Conservation (phyloP, 2,113 vertebrate genomes). For the Equus przewalskii region DNA sequence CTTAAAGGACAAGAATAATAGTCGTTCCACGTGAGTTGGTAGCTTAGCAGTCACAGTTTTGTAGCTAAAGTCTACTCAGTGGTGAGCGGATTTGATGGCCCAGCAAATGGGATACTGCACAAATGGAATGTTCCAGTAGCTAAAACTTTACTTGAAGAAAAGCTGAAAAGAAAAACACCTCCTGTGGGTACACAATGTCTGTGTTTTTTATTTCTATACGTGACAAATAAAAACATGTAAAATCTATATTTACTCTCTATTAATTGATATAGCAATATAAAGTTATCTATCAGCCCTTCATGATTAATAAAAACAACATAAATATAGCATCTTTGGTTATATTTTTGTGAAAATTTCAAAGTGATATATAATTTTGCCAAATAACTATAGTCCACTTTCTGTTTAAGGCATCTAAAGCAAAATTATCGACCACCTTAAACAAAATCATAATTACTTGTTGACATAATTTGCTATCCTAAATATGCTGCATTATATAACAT, state of each 20-base stretch:
- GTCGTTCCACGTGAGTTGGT: not conserved
- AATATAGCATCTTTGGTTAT: not conserved
- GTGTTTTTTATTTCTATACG: not conserved
- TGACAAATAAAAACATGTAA: not conserved
- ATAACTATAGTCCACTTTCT: not conserved
- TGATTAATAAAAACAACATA: not conserved
- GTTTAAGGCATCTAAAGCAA: not conserved
- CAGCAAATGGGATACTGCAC: not conserved
- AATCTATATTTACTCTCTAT: not conserved
- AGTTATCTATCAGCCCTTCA: not conserved
- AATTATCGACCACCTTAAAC: not conserved
- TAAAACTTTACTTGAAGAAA: not conserved
- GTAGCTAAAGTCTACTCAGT: not conserved
- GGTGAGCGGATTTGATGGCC: not conserved
- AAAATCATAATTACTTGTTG: not conserved
- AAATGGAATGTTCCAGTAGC: not conserved
- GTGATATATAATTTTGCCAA: not conserved
- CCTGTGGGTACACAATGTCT: not conserved
- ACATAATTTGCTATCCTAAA: not conserved
- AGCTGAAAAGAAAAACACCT: not conserved
- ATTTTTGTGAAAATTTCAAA: not conserved
- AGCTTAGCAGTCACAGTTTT: not conserved
- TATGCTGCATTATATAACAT: not conserved
- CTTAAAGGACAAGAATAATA: not conserved
- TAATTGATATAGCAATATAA: not conserved